A percentile compares a stretch with the other conserved stretches of the same genome.
These are phyloP conservation scores for Eulemur coronatus DNA, from an alignment of 2,797 vertebrate species.

Conservation along the genomic window DNA sequence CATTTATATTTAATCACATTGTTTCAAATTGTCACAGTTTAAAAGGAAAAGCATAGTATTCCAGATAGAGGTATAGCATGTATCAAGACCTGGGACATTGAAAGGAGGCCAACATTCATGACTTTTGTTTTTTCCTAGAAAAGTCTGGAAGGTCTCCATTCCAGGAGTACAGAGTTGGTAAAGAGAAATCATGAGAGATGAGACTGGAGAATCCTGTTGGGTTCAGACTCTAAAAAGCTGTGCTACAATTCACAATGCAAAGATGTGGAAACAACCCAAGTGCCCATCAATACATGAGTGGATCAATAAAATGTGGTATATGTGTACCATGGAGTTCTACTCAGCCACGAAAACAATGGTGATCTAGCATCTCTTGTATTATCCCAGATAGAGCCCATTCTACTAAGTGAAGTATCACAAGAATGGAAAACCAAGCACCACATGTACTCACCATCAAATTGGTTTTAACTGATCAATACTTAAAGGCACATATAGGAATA, in stretches of 20 bases:
- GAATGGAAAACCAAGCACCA: no score
- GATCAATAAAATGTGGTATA: no score
- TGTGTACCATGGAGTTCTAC: no score
- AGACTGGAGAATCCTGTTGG: not conserved
- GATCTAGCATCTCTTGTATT: no score
- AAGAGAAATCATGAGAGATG: not conserved
- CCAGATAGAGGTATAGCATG: not conserved
- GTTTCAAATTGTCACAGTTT: not conserved
- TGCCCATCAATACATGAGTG: no score
- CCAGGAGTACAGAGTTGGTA: not conserved
- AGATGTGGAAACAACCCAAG: no score
- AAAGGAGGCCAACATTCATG: not conserved
- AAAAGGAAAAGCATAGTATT: not conserved
- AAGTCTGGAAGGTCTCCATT: not conserved
- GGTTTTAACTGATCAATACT: no score
- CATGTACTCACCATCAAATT: no score
- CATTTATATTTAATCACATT: not conserved
- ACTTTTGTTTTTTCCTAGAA: not conserved
- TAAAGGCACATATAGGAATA: no score
- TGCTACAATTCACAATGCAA: not conserved
- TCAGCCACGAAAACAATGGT: no score
- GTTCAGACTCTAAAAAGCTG: not conserved
- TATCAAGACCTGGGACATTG: not conserved
- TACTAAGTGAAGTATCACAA: no score
- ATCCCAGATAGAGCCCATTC: no score